These are phyloP conservation scores for Gymnodraco acuticeps DNA, from an alignment of 2,797 vertebrate genomes.

Conservation along the genomic window DNA sequence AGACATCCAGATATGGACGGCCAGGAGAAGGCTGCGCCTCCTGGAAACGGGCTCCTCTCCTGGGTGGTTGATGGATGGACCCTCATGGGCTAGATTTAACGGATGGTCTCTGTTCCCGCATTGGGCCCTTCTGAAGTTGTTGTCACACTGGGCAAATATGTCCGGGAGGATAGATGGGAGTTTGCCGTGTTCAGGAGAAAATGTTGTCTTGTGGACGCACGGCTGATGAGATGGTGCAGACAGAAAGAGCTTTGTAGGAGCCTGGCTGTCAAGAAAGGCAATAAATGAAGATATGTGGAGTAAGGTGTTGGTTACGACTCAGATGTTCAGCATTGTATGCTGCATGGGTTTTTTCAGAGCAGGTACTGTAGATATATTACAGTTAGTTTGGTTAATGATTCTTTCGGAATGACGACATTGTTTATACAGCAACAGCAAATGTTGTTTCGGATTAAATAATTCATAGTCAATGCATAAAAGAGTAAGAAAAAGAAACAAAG, in stretches of 20 bases:
- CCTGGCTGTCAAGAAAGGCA: conserved; percentile 44
- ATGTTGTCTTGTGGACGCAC: conserved; percentile 57
- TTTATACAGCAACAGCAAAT: background rate
- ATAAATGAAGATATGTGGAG: conserved; percentile 36
- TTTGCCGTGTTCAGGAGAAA: conserved; percentile 63
- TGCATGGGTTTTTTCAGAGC: background rate
- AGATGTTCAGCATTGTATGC: conserved; percentile 7
- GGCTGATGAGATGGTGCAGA: conserved; percentile 46
- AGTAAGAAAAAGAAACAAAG: conserved; percentile 14
- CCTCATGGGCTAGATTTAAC: conserved; percentile 60
- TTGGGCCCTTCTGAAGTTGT: conserved; percentile 51
- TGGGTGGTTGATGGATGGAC: conserved; percentile 68
- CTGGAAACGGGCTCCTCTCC: conserved; percentile 50
- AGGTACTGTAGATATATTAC: conserved; percentile 8
- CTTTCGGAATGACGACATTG: conserved; percentile 2
- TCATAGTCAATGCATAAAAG: background rate
- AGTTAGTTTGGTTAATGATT: conserved; percentile 30
- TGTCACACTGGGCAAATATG: conserved; percentile 68
- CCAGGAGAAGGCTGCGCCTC: conserved; percentile 49
- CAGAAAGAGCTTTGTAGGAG: conserved; percentile 31
- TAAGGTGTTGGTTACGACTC: conserved; percentile 16
- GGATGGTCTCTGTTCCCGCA: conserved; percentile 62
- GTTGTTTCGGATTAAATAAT: conserved; percentile 3
- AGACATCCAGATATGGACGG: conserved; percentile 59
- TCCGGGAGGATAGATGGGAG: conserved; percentile 74